Evolutionary conservation across 2,797 vertebrate genomes (phyloP), one percentile per base, ranked within the genome.

Genomic region (Antennarius maculatus): DNA sequence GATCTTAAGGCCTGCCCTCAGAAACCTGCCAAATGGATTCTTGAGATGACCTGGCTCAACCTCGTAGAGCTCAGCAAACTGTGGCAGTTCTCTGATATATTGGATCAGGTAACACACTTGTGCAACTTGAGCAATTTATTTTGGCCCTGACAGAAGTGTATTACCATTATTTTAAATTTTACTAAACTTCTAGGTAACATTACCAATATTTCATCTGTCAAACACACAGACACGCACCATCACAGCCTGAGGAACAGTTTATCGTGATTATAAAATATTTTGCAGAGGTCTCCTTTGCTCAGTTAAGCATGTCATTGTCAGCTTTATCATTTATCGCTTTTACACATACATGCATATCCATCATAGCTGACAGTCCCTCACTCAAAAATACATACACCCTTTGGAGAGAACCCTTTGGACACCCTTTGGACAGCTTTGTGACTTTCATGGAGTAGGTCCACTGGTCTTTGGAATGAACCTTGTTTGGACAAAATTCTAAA

Each of bases 41-140:
- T 96, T 56, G 97, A 99, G 76, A 96, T 97, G 95, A 98, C 96
- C 14, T 99, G 97, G 97, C 86, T 99, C 59, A 99, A 99, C 76
- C 92, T 99, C 66, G 97, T 99, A 37, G 95, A 96, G 76, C 95
- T 99, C 53, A 96, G 95, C 88, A 98, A 97, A 78, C 92, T 97
- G 16, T 91, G 94, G 86, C 95, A 95, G 71, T 99, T 99, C 86
- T 95, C 96, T 79, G 93, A 96, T 87, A 90, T 99, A 83, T 92
- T 99, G 49, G 90, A 96, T 80, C 93, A 96, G 92, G 97, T 98
- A 79, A 50, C 18, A 54, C 54, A 29, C 29, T 34, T 5, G 12
- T 48, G 56, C 61, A 67, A 4, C 18, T 15, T 34, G 43, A 66
- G 69, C n/a, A 48, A 11, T 68, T 39, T 28, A 37, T 11, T 17